Conservation (phyloP, 2,113 vertebrate species). For the Gymnarchus niloticus region DNA sequence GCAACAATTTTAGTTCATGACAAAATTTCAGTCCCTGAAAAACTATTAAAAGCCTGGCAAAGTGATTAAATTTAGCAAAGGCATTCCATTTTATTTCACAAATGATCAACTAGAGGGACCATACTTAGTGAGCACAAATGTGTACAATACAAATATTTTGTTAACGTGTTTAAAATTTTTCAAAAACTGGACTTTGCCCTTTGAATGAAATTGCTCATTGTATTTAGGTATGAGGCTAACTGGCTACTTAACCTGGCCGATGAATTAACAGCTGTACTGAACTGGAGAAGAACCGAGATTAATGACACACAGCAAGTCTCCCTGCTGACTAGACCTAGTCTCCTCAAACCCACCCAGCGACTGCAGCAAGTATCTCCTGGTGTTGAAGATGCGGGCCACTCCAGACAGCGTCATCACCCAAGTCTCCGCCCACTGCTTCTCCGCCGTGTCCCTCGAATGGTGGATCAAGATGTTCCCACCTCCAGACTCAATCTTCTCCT, state of each 20-base stretch:
- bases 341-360: conserved; percentile 72
- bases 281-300: background rate
- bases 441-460: conserved; percentile 96
- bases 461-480: conserved; percentile 98
- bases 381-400: conserved; percentile 96
- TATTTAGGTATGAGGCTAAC: background rate
- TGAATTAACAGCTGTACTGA: background rate
- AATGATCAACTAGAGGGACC: background rate
- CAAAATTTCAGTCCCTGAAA: no score
- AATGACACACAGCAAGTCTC: background rate
- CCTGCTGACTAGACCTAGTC: background rate
- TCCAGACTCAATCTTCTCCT: conserved; percentile 98
- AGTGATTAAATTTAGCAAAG: background rate
- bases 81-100: background rate
- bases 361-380: conserved; percentile 86
- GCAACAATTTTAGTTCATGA: background rate
- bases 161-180: background rate
- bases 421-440: conserved; percentile 98
- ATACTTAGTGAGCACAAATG: background rate
- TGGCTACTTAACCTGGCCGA: background rate
- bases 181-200: background rate
- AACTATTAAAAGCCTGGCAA: no score
- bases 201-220: background rate
- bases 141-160: background rate
- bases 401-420: conserved; percentile 95